Evolutionary conservation across 2,888 invertebrate species (phyloP).

Genomic region (Eueremaeus valkanovi): DNA sequence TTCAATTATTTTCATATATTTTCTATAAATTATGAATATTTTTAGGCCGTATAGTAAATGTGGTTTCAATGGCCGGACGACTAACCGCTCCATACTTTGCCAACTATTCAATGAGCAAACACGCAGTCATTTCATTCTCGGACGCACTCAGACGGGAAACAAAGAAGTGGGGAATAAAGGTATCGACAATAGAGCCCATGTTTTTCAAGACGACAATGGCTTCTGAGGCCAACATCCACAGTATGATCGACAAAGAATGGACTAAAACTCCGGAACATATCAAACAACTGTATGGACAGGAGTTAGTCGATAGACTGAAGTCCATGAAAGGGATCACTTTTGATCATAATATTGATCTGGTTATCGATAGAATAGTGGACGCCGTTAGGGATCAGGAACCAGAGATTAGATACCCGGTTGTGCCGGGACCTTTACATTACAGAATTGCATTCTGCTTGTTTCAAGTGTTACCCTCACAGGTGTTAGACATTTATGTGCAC

Average conservation of each 20-base stretch:
- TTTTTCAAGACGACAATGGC: slow-evolving; percentile 48
- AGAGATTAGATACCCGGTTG: neutral
- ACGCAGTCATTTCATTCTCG: slow-evolving; percentile 50
- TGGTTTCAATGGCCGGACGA: slow-evolving; percentile 49
- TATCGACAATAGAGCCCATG: slow-evolving; percentile 50
- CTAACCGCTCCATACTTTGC: neutral
- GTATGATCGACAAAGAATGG: slow-evolving; percentile 5
- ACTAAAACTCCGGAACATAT: slow-evolving; percentile 7
- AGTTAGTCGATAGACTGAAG: neutral
- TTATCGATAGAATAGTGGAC: slow-evolving; percentile 28
- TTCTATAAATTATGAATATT: neutral
- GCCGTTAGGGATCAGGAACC: slow-evolving; percentile 7
- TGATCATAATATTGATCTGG: slow-evolving; percentile 12
- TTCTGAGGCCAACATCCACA: neutral
- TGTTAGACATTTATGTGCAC: neutral
- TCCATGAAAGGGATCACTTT: too few species aligned
- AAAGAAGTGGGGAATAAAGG: slow-evolving; percentile 49
- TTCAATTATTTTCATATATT: neutral
- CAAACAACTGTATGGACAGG: slow-evolving; percentile 27
- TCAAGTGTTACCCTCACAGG: neutral
- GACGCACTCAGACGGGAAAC: slow-evolving; percentile 50
- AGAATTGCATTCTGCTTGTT: neutral
- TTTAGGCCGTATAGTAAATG: slow-evolving; percentile 49
- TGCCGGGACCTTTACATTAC: slow-evolving; percentile 60
- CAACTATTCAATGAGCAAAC: slow-evolving; percentile 50